phyloP scores from a whole-genome alignment of 2,888 invertebrate genomes.

The Tupiocoris notatus region DNA sequence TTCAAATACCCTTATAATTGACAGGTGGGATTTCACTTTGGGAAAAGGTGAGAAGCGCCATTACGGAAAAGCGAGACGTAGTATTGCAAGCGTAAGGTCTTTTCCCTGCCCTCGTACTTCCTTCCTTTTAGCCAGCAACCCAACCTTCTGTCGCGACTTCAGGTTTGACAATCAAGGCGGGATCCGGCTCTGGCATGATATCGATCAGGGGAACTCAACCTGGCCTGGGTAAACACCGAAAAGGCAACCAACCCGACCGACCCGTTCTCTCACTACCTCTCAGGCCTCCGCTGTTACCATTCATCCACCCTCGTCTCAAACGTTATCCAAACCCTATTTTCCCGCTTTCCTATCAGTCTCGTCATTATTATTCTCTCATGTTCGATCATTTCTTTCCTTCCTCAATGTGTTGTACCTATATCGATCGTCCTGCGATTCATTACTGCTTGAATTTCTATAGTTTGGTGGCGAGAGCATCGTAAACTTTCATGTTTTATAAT shows the following conservation, averaged over 20 bases:
- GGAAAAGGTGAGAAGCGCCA: background rate
- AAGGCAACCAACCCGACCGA: slow-evolving; percentile 13
- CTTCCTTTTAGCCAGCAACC: background rate
- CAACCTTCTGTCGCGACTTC: slow-evolving; percentile 13
- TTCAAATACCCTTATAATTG: slow-evolving; percentile 29
- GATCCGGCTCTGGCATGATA: slow-evolving; percentile 35
- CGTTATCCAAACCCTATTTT: background rate
- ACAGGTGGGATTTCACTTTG: slow-evolving; percentile 11
- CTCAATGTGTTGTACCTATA: no score
- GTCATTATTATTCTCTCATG: background rate
- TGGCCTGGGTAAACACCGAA: slow-evolving; percentile 37
- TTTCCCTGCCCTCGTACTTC: background rate
- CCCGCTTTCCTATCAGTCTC: background rate
- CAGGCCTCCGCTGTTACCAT: background rate
- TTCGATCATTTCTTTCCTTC: no score
- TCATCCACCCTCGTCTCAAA: background rate
- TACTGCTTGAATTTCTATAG: no score
- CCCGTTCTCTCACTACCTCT: background rate
- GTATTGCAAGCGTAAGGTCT: background rate
- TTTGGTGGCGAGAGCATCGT: no score
- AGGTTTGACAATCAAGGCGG: slow-evolving; percentile 32
- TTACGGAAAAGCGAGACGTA: background rate
- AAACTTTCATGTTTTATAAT: no score
- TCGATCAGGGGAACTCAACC: slow-evolving; percentile 34
- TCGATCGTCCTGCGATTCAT: no score